These are phyloP conservation scores for Athene cunicularia DNA, from an alignment of 2,113 vertebrate genomes.

Conservation along the genomic window DNA sequence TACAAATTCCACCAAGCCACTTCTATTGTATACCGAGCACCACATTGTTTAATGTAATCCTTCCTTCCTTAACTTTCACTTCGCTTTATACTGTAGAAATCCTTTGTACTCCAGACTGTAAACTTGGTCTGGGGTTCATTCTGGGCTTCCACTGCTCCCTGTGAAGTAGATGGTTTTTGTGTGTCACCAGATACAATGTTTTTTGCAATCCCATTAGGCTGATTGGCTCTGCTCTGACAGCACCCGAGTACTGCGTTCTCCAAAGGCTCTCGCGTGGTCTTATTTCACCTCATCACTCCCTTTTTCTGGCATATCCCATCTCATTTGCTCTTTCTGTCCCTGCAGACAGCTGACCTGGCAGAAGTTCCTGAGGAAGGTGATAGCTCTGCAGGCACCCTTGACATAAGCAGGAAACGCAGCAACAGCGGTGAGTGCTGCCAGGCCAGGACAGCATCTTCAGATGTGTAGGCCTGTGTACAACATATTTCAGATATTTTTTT, in stretches of 20 bases:
- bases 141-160: background rate
- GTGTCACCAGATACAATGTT: background rate
- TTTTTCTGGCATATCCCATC: background rate
- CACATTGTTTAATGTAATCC: background rate
- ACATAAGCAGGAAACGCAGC: constrained; percentile 85
- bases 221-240: background rate
- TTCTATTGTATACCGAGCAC: background rate
- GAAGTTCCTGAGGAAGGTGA: constrained; percentile 89
- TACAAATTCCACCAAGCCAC: background rate
- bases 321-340: constrained; percentile 16
- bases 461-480: background rate
- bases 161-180: background rate
- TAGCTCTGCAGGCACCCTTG: constrained; percentile 77
- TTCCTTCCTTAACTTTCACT: background rate
- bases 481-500: background rate
- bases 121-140: background rate
- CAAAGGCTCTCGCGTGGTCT: background rate
- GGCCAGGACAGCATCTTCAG: background rate
- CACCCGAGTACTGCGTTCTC: background rate
- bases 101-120: background rate
- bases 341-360: constrained; percentile 88
- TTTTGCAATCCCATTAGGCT: background rate
- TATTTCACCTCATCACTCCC: accelerated
- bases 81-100: background rate
- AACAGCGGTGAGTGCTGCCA: constrained; percentile 84